phyloP scores from a whole-genome alignment of 2,888 invertebrate species.

The Pterostichus madidus region DNA sequence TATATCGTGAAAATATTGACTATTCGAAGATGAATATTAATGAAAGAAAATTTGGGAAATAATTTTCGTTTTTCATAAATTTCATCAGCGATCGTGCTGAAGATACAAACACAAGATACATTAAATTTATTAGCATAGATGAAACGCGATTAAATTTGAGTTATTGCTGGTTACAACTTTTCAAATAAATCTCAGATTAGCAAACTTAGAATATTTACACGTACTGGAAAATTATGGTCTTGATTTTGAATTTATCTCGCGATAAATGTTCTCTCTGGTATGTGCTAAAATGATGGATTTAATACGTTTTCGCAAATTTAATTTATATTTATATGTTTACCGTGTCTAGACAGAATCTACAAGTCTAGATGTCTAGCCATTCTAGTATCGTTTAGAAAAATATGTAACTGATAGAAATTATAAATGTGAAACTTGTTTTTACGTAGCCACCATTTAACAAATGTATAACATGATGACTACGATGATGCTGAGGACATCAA shows the following conservation, averaged over 20 bases:
- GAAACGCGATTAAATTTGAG: slow-evolving; percentile 36
- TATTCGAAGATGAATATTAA: too few relatives aligned
- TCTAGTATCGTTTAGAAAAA: too few relatives aligned
- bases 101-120: slow-evolving; percentile 48
- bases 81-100: slow-evolving; percentile 37
- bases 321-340: slow-evolving; percentile 15
- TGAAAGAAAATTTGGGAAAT: not conserved
- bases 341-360: too few relatives aligned
- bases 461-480: too few relatives aligned
- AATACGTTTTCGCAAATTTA: slow-evolving; percentile 2
- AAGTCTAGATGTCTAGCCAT: too few relatives aligned
- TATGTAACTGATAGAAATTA: too few relatives aligned
- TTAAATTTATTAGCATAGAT: slow-evolving; percentile 44
- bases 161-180: slow-evolving; percentile 49
- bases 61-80: slow-evolving; percentile 37
- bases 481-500: too few relatives aligned
- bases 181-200: slow-evolving; percentile 61
- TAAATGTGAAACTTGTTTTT: too few relatives aligned
- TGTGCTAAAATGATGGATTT: slow-evolving; percentile 15
- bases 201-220: slow-evolving; percentile 48
- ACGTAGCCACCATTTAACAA: too few relatives aligned
- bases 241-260: slow-evolving; percentile 40
- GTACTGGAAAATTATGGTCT: slow-evolving; percentile 46
- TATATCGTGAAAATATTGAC: too few relatives aligned
- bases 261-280: slow-evolving; percentile 12